Percentiles rank a stretch among this genome's conserved stretches.
Conservation (phyloP, 2,113 vertebrate species). For the Herpailurus yagouaroundi region DNA sequence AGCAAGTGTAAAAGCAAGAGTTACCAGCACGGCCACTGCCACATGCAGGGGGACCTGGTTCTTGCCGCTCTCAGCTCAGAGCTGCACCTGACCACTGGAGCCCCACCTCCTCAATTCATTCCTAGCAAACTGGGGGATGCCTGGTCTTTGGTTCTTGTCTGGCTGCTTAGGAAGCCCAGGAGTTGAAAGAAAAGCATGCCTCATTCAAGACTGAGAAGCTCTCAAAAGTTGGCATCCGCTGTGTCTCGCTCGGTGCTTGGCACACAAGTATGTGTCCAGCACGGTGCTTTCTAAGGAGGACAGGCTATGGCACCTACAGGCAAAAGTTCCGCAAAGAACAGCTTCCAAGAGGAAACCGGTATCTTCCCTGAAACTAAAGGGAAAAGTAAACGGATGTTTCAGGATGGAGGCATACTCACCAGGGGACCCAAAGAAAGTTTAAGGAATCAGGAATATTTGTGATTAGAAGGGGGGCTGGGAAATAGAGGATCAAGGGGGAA, state of each 20-base stretch:
- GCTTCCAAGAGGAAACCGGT: background rate
- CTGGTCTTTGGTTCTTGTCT: background rate
- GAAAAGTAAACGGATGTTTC: background rate
- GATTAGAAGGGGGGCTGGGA: background rate
- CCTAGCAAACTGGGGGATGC: background rate
- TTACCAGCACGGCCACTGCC: background rate
- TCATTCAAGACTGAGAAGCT: background rate
- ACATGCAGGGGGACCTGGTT: background rate
- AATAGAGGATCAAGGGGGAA: background rate
- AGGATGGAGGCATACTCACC: background rate
- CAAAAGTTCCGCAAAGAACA: background rate
- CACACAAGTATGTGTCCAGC: too few species aligned
- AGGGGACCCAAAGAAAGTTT: background rate
- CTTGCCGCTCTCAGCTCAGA: background rate
- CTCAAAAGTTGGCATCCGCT: background rate
- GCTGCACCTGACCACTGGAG: background rate
- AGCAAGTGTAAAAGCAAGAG: background rate
- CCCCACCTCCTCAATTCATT: background rate
- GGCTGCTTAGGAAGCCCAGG: background rate
- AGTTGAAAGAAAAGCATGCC: background rate
- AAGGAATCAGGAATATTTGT: background rate
- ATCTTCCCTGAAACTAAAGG: background rate
- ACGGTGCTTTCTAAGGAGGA: too few species aligned
- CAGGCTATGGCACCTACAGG: background rate
- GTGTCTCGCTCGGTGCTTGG: too few species aligned